Percentiles rank a stretch among this genome's conserved stretches.
These are phyloP conservation scores for Penaeus japonicus DNA, from an alignment of 1,140 invertebrate genomes.

Conservation along the genomic window DNA sequence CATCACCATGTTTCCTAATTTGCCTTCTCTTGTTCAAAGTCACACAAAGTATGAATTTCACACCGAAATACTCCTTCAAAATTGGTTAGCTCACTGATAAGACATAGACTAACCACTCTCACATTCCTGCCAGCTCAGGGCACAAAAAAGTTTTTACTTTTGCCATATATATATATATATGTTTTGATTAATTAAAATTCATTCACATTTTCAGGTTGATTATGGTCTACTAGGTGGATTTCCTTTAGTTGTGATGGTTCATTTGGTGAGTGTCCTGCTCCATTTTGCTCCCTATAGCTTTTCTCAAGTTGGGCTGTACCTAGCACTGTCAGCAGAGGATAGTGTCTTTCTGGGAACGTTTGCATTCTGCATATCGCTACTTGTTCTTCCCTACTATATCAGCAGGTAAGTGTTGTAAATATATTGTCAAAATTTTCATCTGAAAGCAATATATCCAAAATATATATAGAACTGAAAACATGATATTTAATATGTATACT, in stretches of 20 bases:
- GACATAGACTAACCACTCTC: too few species aligned
- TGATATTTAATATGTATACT: background rate
- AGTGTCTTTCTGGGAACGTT: conserved; percentile 31
- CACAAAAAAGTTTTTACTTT: background rate
- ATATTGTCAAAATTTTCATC: background rate
- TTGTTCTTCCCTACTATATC: conserved; percentile 67
- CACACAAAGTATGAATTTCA: too few species aligned
- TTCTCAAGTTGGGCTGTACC: conserved; percentile 42
- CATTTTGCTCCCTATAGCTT: conserved; percentile 68
- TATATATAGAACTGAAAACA: background rate
- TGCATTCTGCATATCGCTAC: conserved; percentile 65
- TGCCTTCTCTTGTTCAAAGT: too few species aligned
- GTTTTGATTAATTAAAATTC: background rate
- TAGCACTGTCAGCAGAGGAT: conserved; percentile 51
- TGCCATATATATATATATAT: background rate
- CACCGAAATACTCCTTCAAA: too few species aligned
- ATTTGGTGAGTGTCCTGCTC: conserved; percentile 61
- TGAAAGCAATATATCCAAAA: background rate
- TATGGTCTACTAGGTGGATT: conserved; percentile 29
- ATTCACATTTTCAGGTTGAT: conserved; percentile 18
- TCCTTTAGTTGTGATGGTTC: conserved; percentile 61
- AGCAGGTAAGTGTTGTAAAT: conserved; percentile 64
- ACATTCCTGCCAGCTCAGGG: too few species aligned
- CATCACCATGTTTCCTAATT: too few species aligned
- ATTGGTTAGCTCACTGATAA: too few species aligned